Base-by-base conservation (phyloP, 2,888 invertebrate species). In the Eupelmus urozonus region DNA sequence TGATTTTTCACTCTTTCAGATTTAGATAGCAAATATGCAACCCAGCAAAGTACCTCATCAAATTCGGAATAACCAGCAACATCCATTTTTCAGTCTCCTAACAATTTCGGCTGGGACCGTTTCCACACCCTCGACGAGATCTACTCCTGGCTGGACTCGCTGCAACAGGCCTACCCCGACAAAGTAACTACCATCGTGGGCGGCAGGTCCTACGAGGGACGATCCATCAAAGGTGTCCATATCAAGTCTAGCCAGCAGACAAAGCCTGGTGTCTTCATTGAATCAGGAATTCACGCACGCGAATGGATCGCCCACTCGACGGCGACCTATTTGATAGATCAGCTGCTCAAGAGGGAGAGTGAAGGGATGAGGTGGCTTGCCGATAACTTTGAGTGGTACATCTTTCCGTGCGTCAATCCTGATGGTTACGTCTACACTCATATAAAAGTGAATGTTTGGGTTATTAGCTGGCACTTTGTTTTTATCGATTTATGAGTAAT, bases 381-480 rank as follows among this genome's bases (percentile, higher is more conserved):
- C 0, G 90, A 92, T 71, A 91, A 91, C 60, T 92, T 91, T 82
- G 94, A 94, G 80, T 96, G 95, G 94, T 94, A 95, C 85, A 91
- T 96, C 69, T 91, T 95, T 76, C 95, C 96, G 0, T 90, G 94
- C 23, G 90, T 93, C 13, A 96, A 96, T 88, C 95, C 95, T n/a
- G 96, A 96, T 90, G 96, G 96, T 3, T 94, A 93, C 84, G 93
- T 92, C 49, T 94, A 92, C 85, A 92, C 94, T 0, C 94, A 94
- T 83, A 91, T 92, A 1, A 88, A 86, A 18, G 93, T 92, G 85
- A 82, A 78, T 53, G 13, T 40, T 40, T 40, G 40, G 11, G 11
- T 40, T 11, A 40, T 40, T 11, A 40, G 29, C 13, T 29, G n/a
- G 29, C n/a, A n/a, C n/a, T 34, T 34, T 34, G 5, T 34, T 34